phyloP scores from a whole-genome alignment of 2,888 invertebrate genomes.

The Podabrus alpinus region DNA sequence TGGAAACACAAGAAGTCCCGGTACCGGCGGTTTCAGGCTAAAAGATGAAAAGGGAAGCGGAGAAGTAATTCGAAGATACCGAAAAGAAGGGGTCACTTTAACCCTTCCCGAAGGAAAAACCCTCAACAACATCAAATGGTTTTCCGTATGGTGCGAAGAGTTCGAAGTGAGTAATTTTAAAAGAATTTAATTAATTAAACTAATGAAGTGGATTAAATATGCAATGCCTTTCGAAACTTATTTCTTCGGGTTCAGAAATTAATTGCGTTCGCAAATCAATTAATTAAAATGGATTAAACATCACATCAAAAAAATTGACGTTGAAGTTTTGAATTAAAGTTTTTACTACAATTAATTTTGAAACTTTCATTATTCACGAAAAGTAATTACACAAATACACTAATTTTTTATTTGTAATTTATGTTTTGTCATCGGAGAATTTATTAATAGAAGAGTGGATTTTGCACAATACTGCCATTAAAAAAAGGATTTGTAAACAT shows the following conservation, averaged over 20 bases:
- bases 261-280: constrained; percentile 9
- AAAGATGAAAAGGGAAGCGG: constrained; percentile 83
- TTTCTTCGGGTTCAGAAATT: neutral
- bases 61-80: constrained; percentile 78
- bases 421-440: constrained; percentile 4
- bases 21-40: constrained; percentile 71
- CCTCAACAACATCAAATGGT: constrained; percentile 81
- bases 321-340: neutral
- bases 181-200: neutral
- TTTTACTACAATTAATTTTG: neutral
- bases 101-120: constrained; percentile 87
- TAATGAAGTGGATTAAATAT: constrained; percentile 1
- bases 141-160: constrained; percentile 91
- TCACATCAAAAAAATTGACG: neutral
- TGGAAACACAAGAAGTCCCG: constrained; percentile 71
- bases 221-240: neutral
- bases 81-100: constrained; percentile 80
- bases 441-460: neutral
- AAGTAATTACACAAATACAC: constrained; percentile 6
- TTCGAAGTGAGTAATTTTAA: constrained; percentile 69
- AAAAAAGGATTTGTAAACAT: constrained; percentile 1
- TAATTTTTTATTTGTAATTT: constrained; percentile 8
- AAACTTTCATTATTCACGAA: constrained; percentile 7
- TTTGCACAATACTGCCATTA: constrained; percentile 1
- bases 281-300: constrained; percentile 3